phyloP scores from a whole-genome alignment of 2,888 invertebrate species.

The Auanema freiburgensis region DNA sequence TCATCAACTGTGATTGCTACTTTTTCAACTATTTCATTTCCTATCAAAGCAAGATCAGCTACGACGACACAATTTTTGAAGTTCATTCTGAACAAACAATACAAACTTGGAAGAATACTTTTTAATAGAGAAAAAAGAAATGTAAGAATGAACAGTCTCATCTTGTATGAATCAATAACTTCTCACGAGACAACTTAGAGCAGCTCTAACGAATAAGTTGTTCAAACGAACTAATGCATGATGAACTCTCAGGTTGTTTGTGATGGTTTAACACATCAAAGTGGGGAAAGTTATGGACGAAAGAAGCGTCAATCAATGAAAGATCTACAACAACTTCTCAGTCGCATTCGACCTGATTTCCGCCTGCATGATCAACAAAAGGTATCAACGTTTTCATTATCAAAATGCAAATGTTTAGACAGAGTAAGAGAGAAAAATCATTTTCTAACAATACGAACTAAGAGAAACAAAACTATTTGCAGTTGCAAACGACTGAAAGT shows the following conservation, averaged over 20 bases:
- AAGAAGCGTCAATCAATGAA: slow-evolving; percentile 27
- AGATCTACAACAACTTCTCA: not conserved
- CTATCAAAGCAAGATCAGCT: slow-evolving; percentile 28
- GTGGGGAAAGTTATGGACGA: slow-evolving; percentile 31
- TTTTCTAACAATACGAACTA: too few relatives aligned
- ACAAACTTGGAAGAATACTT: too few relatives aligned
- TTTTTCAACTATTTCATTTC: slow-evolving; percentile 35
- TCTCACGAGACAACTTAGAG: too few relatives aligned
- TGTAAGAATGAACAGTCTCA: too few relatives aligned
- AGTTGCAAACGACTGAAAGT: too few relatives aligned
- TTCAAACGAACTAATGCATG: not conserved
- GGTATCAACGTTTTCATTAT: too few relatives aligned
- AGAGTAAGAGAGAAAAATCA: too few relatives aligned
- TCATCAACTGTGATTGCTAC: slow-evolving; percentile 26
- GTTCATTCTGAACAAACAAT: not conserved
- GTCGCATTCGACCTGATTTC: slow-evolving; percentile 2
- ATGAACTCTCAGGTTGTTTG: slow-evolving; percentile 31
- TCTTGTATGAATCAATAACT: too few relatives aligned
- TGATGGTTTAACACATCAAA: slow-evolving; percentile 29
- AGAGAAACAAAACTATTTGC: too few relatives aligned
- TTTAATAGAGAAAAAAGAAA: too few relatives aligned
- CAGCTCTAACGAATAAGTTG: too few relatives aligned
- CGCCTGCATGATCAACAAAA: not conserved
- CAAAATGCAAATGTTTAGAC: too few relatives aligned
- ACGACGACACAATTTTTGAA: not conserved